Evolutionary conservation across 2,797 vertebrate species (phyloP).

Genomic region (Hippoglossus hippoglossus): DNA sequence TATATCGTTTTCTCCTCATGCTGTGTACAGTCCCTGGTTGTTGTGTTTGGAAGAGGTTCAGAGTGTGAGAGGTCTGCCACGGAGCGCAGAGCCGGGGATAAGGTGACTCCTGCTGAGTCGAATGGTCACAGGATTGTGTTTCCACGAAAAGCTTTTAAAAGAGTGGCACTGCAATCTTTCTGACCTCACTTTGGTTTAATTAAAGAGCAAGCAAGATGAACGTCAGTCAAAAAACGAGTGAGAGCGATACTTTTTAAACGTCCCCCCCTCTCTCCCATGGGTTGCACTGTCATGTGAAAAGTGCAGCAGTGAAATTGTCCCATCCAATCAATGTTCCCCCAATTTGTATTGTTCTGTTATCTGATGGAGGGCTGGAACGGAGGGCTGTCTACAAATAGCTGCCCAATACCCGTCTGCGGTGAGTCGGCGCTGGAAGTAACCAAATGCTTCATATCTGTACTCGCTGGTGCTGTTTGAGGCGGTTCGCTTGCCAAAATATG

Average conservation of each 20-base stretch:
- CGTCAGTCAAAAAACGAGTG: constrained; percentile 53
- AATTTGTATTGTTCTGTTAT: constrained; percentile 60
- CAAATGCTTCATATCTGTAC: constrained; percentile 31
- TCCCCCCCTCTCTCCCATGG: background rate
- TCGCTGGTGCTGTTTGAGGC: constrained; percentile 28
- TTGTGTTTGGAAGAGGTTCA: constrained; percentile 73
- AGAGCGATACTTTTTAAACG: constrained; percentile 55
- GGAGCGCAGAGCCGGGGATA: constrained; percentile 51
- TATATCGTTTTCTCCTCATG: constrained; percentile 53
- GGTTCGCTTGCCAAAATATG: constrained; percentile 34
- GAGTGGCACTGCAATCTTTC: constrained; percentile 50
- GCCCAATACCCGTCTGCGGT: constrained; percentile 25
- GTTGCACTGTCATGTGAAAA: constrained; percentile 29
- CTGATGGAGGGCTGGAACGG: constrained; percentile 53
- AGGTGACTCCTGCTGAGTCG: constrained; percentile 45
- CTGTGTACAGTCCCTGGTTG: constrained; percentile 55
- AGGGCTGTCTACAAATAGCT: constrained; percentile 28
- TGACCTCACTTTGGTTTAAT: constrained; percentile 66
- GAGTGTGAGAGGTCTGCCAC: constrained; percentile 47
- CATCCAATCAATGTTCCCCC: constrained; percentile 47
- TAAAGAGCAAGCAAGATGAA: constrained; percentile 58
- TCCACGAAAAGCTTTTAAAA: constrained; percentile 67
- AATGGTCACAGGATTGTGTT: constrained; percentile 60
- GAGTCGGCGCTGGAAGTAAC: constrained; percentile 45
- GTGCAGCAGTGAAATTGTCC: constrained; percentile 36